A percentile compares a stretch with the other conserved stretches of the same genome.
phyloP scores from a whole-genome alignment of 2,113 vertebrate genomes.

The Pavo muticus region DNA sequence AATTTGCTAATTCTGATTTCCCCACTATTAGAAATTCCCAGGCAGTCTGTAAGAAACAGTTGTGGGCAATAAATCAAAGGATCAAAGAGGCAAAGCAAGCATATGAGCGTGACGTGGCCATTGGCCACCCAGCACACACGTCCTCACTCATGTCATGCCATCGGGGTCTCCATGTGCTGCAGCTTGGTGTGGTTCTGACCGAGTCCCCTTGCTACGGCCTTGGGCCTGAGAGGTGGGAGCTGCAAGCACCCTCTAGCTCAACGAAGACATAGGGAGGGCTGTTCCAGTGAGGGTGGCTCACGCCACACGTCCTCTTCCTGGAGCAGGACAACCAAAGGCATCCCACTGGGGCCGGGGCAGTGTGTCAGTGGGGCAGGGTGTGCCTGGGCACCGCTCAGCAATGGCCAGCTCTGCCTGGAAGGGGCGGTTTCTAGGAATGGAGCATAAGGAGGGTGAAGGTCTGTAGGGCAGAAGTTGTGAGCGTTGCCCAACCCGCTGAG shows the following conservation, averaged over 20 bases:
- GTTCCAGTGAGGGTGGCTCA: neutral
- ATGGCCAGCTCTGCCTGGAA: neutral
- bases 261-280: neutral
- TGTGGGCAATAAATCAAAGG: neutral
- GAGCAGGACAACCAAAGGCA: neutral
- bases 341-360: neutral
- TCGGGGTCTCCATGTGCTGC: neutral
- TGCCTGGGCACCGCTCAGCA: neutral
- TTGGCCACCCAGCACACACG: neutral
- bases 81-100: fast-evolving
- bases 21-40: slow-evolving; percentile 22
- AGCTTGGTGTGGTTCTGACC: neutral
- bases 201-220: neutral
- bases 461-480: neutral
- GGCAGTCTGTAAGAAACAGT: neutral
- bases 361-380: neutral
- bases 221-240: no score
- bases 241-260: no score
- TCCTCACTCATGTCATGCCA: no score
- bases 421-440: neutral
- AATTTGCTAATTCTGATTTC: slow-evolving; percentile 50
- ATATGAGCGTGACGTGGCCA: neutral
- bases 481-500: neutral
- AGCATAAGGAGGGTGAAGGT: neutral
- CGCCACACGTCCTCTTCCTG: neutral